Base-by-base conservation (phyloP, 2,888 invertebrate species). In the Dryocosmus kuriphilus region DNA sequence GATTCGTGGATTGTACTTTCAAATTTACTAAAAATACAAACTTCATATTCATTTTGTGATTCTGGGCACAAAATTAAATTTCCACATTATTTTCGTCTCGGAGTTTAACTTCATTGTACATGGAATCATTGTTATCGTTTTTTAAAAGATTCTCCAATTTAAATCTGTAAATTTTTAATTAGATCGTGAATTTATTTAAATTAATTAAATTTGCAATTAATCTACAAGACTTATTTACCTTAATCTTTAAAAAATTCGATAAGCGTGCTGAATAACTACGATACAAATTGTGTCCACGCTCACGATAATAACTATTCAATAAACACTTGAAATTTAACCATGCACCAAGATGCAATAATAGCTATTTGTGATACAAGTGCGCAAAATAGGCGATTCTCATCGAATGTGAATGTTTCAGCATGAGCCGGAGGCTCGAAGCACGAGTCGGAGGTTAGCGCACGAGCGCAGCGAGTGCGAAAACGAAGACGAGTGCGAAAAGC, bases 11-110 rank as follows among this genome's bases (percentile, higher is more conserved):
- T 22, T 14, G 11, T 65, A 6, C 41, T 41, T 24, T 35, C n/a
- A 27, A 38, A 22, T 65, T 35, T 14, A 14, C 41, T 6, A 65
- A 22, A 8, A 7, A 41, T 65, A 65, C 24, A 65, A 24, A 65
- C 65, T 11, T 22, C 24, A 65, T 22, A 65, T 41, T 22, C 14
- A 11, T 24, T 24, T 65, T 65, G 38, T 65, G 65, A 16, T 14
- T 65, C 22, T 41, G 24, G 24, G 38, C 24, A 38, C 65, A 65
- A 24, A 65, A 41, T 65, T 38, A 41, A 65, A 65, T 41, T 41
- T 41, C 41, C 16, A 38, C n/a, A 22, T 38, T 11, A 14, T 3
- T 65, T 41, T 6, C 16, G 6, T 51, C 3, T 16, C 19, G 16
- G 6, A 19, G 6, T 51, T 51, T 6, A 51, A 0, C 1, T 24